Base-by-base conservation (phyloP, 2,797 vertebrate species). In the Hirundo rustica region DNA sequence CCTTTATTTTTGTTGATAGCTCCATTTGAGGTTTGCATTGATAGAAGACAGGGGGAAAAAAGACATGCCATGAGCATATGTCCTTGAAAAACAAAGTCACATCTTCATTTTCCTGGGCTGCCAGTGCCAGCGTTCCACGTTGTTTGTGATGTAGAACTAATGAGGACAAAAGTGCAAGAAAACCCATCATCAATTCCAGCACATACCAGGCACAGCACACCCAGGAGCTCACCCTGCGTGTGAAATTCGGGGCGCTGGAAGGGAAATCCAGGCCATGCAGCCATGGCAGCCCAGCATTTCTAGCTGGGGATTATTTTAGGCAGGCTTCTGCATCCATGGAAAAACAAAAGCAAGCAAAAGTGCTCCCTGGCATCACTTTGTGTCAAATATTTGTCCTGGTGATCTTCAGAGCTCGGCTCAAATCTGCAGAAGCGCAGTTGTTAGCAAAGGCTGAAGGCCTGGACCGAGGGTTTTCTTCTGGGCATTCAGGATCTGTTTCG, bases 11-110 rank as follows among this genome's bases (percentile, higher is more conserved):
- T 89, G 58, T 87, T 95, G 79, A 83, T 91, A 88, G 67, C 57
- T 95, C 34, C 32, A 27, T 82, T 96, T 91, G 86, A 88, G 71
- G 89, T 90, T 95, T 95, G 68, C 77, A 45, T 81, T 64, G 90
- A 92, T 75, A 91, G 38, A 81, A n/a, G n/a, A 79, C 11, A n/a
- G 29, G 65, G 47, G 55, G 0, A 27, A 62, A 71, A 89, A 89
- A 36, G 30, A 72, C 53, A 65, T 16, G 53, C 86, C 88, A 34
- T 2, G 2, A 93, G 85, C 78, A 92, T 60, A 91, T 83, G 88
- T 94, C 95, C 91, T 96, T 96, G 93, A 93, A 90, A 95, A 95
- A 74, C 86, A 93, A 94, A 91, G 87, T 85, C 90, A 92, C 89
- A 95, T 80, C 88, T 96, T 87, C 89, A 92, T 97, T 96, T 78